phyloP scores from a whole-genome alignment of 2,888 invertebrate species.

The Adelphocoris suturalis region DNA sequence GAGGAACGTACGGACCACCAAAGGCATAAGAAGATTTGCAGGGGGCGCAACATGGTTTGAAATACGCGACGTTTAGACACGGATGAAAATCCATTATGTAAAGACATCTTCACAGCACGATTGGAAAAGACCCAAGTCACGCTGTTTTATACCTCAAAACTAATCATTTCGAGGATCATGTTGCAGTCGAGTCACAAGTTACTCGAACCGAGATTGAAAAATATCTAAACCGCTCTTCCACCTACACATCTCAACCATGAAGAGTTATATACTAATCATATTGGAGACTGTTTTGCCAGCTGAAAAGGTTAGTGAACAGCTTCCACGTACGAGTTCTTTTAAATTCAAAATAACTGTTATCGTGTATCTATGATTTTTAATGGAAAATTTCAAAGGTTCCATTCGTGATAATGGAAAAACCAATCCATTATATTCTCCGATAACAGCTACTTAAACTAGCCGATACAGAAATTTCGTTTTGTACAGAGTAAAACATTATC shows the following conservation, averaged over 20 bases:
- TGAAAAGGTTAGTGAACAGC: too few species aligned
- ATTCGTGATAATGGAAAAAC: too few species aligned
- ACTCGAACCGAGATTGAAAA: not conserved
- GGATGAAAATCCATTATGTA: slow-evolving; percentile 1
- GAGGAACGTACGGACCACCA: not conserved
- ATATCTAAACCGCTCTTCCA: not conserved
- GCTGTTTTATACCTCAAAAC: slow-evolving; percentile 12
- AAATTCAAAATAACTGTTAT: too few species aligned
- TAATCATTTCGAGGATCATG: slow-evolving; percentile 22
- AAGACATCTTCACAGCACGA: slow-evolving; percentile 12
- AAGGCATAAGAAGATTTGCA: slow-evolving; percentile 18
- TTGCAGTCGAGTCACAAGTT: not conserved
- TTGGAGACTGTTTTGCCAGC: not conserved
- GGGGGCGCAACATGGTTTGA: slow-evolving; percentile 5
- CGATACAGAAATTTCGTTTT: too few species aligned
- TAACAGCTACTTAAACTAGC: too few species aligned
- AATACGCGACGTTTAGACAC: not conserved
- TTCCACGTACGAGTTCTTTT: too few species aligned
- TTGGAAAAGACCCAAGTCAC: not conserved
- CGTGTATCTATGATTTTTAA: too few species aligned
- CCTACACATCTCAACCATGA: too few species aligned
- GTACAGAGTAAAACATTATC: too few species aligned
- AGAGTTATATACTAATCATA: too few species aligned
- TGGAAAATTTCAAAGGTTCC: too few species aligned
- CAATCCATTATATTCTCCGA: too few species aligned